Evolutionary conservation across 1,140 invertebrate species (phyloP).

Genomic region (Macrosteles quadrilineatus): DNA sequence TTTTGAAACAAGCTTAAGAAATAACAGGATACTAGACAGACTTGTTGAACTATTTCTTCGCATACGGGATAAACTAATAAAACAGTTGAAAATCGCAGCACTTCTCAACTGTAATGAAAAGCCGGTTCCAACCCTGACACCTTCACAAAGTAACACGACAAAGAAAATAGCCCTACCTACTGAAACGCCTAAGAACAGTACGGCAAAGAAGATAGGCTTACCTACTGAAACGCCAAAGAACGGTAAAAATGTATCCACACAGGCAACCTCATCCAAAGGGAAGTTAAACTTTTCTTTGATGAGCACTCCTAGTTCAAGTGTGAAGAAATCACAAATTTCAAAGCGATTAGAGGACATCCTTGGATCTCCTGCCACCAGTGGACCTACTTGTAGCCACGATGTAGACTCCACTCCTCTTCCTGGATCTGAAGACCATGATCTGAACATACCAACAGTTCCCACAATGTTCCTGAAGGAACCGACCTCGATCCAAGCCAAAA

Average conservation of each 20-base stretch:
- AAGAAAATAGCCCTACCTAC: neutral
- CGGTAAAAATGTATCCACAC: too few species aligned
- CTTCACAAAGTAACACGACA: neutral
- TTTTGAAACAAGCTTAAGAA: slow-evolving; percentile 55
- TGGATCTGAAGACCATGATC: too few species aligned
- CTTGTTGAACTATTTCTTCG: slow-evolving; percentile 34
- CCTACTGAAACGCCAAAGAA: too few species aligned
- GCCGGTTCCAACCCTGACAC: neutral
- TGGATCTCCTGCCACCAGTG: neutral
- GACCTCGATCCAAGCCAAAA: slow-evolving; percentile 30
- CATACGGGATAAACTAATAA: slow-evolving; percentile 48
- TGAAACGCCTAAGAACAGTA: too few species aligned
- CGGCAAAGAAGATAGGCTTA: too few species aligned
- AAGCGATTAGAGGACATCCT: neutral
- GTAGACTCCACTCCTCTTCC: too few species aligned
- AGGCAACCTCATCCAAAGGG: slow-evolving; percentile 2
- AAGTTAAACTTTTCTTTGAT: neutral
- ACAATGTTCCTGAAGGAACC: slow-evolving; percentile 44
- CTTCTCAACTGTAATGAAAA: slow-evolving; percentile 13
- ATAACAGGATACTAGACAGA: slow-evolving; percentile 55
- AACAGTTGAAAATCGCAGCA: slow-evolving; percentile 34
- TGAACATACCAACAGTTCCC: slow-evolving; percentile 29
- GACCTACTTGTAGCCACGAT: too few species aligned
- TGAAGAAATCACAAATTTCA: neutral
- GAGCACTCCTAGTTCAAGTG: neutral